Evolutionary conservation across 2,113 vertebrate species (phyloP).

Genomic region (Lamprologus sp.): DNA sequence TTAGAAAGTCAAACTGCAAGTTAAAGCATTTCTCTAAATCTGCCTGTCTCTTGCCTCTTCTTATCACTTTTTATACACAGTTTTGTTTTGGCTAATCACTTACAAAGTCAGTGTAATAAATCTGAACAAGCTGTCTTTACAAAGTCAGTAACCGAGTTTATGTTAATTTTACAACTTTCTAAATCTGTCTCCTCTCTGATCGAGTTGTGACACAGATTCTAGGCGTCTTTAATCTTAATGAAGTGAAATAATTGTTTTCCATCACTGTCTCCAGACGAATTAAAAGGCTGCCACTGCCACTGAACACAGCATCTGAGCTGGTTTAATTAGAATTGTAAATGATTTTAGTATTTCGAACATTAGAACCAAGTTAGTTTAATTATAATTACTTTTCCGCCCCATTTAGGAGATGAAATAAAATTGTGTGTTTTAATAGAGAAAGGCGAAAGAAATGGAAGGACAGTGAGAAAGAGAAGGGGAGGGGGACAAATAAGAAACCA

Average conservation of each 20-base stretch:
- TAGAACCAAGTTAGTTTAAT: constrained; percentile 57
- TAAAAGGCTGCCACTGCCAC: constrained; percentile 13
- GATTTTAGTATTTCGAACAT: constrained; percentile 55
- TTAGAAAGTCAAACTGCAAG: constrained; percentile 12
- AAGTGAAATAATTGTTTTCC: constrained; percentile 69
- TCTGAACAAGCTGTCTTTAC: not conserved
- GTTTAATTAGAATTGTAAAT: constrained; percentile 64
- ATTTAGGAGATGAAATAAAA: constrained; percentile 51
- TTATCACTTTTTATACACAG: constrained; percentile 24
- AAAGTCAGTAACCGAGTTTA: constrained; percentile 21
- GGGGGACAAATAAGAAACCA: constrained; percentile 19
- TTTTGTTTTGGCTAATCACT: constrained; percentile 25
- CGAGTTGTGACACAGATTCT: constrained; percentile 48
- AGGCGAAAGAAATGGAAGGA: constrained; percentile 7
- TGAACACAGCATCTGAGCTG: constrained; percentile 39
- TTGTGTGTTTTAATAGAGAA: constrained; percentile 34
- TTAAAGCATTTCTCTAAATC: constrained; percentile 30
- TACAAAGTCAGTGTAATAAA: constrained; percentile 26
- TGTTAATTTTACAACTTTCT: constrained; percentile 58
- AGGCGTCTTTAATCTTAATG: constrained; percentile 60
- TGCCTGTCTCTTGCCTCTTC: not conserved
- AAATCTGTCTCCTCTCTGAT: constrained; percentile 48
- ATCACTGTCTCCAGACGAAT: constrained; percentile 51
- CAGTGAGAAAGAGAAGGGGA: not conserved
- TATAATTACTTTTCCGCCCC: constrained; percentile 55